These are phyloP conservation scores for Acipenser oxyrinchus DNA, from an alignment of 2,797 vertebrate species.

Conservation along the genomic window DNA sequence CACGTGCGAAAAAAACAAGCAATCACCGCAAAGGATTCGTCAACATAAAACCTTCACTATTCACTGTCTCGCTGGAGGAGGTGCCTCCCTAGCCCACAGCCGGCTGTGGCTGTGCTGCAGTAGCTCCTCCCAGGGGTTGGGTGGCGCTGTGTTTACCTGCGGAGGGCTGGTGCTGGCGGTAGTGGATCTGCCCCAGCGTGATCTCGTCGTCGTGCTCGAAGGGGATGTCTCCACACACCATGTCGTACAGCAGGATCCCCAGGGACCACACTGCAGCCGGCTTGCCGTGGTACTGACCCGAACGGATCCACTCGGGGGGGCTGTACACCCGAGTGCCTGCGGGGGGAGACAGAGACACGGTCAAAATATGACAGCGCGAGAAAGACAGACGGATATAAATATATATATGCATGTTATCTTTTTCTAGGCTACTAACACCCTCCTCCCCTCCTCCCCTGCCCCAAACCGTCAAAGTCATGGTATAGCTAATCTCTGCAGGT, in stretches of 20 bases:
- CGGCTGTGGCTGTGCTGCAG: no score
- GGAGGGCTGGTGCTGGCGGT: slow-evolving; percentile 27
- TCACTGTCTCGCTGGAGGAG: background rate
- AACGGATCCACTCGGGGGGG: slow-evolving; percentile 37
- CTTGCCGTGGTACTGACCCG: slow-evolving; percentile 30
- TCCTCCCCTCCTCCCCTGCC: background rate
- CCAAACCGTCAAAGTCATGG: background rate
- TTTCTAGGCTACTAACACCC: background rate
- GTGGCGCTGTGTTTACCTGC: slow-evolving; percentile 21
- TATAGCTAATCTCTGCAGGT: background rate
- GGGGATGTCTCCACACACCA: no score
- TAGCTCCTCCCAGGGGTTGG: background rate
- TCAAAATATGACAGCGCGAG: no score
- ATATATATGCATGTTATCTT: background rate
- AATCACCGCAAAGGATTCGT: background rate
- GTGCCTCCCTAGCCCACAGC: background rate
- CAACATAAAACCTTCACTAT: background rate
- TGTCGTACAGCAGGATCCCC: no score
- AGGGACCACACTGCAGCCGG: slow-evolving; percentile 36
- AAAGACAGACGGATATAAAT: no score
- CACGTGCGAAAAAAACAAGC: no score
- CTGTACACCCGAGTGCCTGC: slow-evolving; percentile 38
- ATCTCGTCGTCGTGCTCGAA: slow-evolving; percentile 39
- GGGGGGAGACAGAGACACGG: background rate
- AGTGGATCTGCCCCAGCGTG: slow-evolving; percentile 30